These are phyloP conservation scores for Lanistes nyassanus DNA, from an alignment of 1,140 invertebrate genomes.

Conservation along the genomic window DNA sequence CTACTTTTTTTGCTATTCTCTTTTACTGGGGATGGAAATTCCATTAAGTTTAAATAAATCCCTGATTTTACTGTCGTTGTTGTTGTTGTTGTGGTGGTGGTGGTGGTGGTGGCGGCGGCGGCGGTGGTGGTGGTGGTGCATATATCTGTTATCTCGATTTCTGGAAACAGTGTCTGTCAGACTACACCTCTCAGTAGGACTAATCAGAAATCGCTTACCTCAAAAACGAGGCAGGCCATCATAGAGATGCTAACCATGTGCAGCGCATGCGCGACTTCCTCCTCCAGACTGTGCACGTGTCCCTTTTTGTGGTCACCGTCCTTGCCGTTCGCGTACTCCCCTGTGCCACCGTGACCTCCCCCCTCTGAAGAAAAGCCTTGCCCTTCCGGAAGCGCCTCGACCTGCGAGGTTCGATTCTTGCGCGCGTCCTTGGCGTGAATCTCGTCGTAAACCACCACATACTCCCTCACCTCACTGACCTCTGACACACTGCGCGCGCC, in stretches of 20 bases:
- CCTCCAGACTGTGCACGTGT: constrained; percentile 33
- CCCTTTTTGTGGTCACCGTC: background rate
- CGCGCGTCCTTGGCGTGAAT: too few relatives aligned
- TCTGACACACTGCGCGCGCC: background rate
- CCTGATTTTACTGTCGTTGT: background rate
- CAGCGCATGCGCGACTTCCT: constrained; percentile 47
- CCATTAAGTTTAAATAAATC: too few relatives aligned
- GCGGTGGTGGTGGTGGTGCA: too few relatives aligned
- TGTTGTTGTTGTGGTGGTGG: too few relatives aligned
- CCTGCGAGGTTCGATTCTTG: background rate
- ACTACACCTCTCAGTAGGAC: background rate
- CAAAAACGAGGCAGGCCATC: constrained; percentile 43
- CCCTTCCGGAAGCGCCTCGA: background rate
- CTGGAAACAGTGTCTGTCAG: background rate
- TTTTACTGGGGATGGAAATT: too few relatives aligned
- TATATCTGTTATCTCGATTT: too few relatives aligned
- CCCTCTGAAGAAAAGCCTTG: background rate
- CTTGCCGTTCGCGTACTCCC: background rate
- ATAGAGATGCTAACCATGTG: constrained; percentile 52
- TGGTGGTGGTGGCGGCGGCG: background rate
- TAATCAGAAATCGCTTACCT: constrained; percentile 33
- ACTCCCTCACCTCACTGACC: constrained; percentile 11
- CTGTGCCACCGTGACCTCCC: too few relatives aligned
- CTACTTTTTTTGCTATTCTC: too few relatives aligned
- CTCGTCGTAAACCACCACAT: constrained; percentile 7